Base-by-base conservation (phyloP, 2,888 invertebrate genomes). In the Ceratothoa steindachneri region DNA sequence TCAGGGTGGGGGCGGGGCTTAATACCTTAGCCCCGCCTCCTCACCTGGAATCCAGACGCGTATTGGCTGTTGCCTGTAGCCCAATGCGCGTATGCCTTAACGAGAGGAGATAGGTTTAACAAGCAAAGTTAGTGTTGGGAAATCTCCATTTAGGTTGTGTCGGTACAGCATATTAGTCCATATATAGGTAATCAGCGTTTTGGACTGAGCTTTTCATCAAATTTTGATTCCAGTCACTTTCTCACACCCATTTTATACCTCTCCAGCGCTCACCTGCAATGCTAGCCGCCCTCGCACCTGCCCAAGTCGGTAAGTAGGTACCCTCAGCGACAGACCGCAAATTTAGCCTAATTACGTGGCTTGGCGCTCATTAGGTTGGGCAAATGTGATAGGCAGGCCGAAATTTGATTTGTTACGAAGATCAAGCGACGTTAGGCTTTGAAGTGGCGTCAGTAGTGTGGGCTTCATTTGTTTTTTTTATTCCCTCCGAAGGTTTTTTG, bases 71-170 rank as follows among this genome's bases (percentile, higher is more conserved):
- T 60, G 27, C 27, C 24, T 24, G 22, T 60, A 12, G 41, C 69
- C 65, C 73, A 65, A 74, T 53, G 71, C 71, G 71, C 69, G 69
- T 69, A 51, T 27, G 22, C 67, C 69, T 71, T 77, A 77, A 77
- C 77, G 69, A 77, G 71, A 74, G 77, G 77, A 77, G 77, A 77
- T 77, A 74, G 77, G 77, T 77, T 77, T 77, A 77, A 77, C 77
- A 77, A 77, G 77, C 55, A 77, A 77, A 77, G 77, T 77, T 77
- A 77, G 77, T 73, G 69, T 68, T 74, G 73, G 77, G 77, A 77
- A 77, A 77, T 77, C 77, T 76, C 73, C 77, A 77, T 77, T 77
- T 73, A 77, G 77, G 71, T 77, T 65, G 68, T 77, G 77, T 77
- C 77, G 70, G 70, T 65, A 60, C 73, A 55, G 52, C 77, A 77